Conservation (phyloP, 2,888 invertebrate genomes). For the Pyrrhosoma nymphula region DNA sequence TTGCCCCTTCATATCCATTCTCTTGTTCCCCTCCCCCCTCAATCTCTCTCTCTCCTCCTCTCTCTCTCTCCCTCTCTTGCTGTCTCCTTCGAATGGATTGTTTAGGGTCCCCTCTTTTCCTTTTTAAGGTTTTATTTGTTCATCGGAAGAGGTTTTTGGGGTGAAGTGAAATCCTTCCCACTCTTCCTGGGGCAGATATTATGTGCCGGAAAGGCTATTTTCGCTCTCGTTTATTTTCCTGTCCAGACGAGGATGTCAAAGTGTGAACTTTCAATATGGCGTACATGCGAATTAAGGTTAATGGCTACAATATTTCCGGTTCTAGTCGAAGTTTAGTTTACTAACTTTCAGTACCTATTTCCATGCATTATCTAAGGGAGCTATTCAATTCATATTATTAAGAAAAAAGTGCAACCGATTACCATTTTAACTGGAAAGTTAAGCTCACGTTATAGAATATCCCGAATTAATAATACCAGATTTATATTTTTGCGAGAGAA, state of each 20-base stretch:
- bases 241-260: background rate
- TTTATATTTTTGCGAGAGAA: too few species aligned
- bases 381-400: too few species aligned
- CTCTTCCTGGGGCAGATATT: background rate
- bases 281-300: too few species aligned
- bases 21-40: background rate
- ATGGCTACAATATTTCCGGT: too few species aligned
- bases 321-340: too few species aligned
- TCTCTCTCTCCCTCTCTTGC: background rate
- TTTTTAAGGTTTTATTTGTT: slow-evolving; percentile 25
- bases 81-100: slow-evolving; percentile 31
- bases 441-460: too few species aligned
- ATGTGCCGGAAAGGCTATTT: background rate
- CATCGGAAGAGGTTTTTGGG: slow-evolving; percentile 26
- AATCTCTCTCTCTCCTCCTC: background rate
- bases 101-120: background rate
- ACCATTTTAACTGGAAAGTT: too few species aligned
- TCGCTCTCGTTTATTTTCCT: background rate
- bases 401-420: too few species aligned
- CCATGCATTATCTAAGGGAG: too few species aligned
- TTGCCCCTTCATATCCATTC: slow-evolving; percentile 28
- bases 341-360: too few species aligned
- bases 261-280: background rate
- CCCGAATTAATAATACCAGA: too few species aligned
- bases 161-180: background rate